Conservation (phyloP, 2,888 invertebrate genomes). For the Colostygia pectinataria region DNA sequence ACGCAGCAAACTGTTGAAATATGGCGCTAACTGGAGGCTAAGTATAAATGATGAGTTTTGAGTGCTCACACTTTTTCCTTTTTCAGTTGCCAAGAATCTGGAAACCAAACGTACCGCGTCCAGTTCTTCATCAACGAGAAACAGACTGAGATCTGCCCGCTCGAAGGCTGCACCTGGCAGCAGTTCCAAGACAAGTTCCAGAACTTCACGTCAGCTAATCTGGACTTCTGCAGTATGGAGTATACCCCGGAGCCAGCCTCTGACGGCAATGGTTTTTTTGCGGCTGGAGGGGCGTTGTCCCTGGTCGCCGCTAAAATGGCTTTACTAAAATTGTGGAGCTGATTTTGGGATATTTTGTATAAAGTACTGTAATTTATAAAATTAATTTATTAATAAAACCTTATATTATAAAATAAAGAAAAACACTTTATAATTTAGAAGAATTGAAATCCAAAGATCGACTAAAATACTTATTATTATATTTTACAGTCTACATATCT, state of each 20-base stretch:
- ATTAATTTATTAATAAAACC: no score
- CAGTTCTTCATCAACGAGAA: conserved; percentile 67
- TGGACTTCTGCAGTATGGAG: conserved; percentile 58
- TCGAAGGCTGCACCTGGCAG: conserved; percentile 63
- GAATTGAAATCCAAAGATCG: no score
- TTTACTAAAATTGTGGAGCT: conserved; percentile 1
- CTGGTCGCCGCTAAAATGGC: background rate
- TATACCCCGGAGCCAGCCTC: conserved; percentile 26
- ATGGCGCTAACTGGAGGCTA: no score
- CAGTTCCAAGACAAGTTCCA: conserved; percentile 59
- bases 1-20: no score
- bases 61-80: background rate
- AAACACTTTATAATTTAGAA: no score
- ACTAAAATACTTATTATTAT: no score
- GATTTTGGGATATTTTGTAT: background rate
- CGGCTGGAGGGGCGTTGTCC: background rate
- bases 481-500: no score
- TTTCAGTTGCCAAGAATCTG: conserved; percentile 56
- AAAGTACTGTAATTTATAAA: no score
- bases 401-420: no score
- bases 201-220: conserved; percentile 42
- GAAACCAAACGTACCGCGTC: conserved; percentile 43
- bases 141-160: conserved; percentile 55
- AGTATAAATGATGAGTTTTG: no score
- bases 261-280: background rate